A percentile compares a stretch with the other conserved stretches of the same genome.
Conservation (phyloP, 2,797 vertebrate species). For the Hyperoplus immaculatus region DNA sequence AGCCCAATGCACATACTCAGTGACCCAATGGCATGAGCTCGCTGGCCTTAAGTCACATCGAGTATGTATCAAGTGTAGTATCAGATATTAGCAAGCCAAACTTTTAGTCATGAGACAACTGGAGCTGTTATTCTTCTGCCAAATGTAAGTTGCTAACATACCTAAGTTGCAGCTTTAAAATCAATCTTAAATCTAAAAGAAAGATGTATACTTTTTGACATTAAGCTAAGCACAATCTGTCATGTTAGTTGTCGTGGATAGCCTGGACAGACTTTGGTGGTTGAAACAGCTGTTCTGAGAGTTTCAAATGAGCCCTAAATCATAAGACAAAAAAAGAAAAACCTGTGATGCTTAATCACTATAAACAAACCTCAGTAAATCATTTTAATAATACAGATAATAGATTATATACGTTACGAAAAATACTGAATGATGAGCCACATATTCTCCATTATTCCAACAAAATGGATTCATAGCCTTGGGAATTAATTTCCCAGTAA, state of each 20-base stretch:
- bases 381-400: slow-evolving; percentile 30
- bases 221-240: not conserved
- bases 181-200: not conserved
- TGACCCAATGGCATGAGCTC: not conserved
- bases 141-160: not conserved
- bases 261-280: slow-evolving; percentile 12
- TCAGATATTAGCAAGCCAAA: not conserved
- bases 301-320: slow-evolving; percentile 40
- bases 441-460: not conserved
- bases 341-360: slow-evolving; percentile 24
- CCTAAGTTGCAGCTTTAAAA: not conserved
- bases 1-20: not conserved
- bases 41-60: not conserved
- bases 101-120: not conserved
- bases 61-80: not conserved
- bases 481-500: slow-evolving; percentile 34
- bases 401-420: slow-evolving; percentile 10
- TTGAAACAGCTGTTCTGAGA: slow-evolving; percentile 28
- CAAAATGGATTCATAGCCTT: slow-evolving; percentile 21
- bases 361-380: slow-evolving; percentile 20
- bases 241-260: slow-evolving; percentile 2
- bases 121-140: not conserved
- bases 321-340: slow-evolving; percentile 1
- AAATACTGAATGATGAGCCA: slow-evolving; percentile 11
- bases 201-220: not conserved